phyloP scores from a whole-genome alignment of 1,140 invertebrate species.

The Aricia agestis region DNA sequence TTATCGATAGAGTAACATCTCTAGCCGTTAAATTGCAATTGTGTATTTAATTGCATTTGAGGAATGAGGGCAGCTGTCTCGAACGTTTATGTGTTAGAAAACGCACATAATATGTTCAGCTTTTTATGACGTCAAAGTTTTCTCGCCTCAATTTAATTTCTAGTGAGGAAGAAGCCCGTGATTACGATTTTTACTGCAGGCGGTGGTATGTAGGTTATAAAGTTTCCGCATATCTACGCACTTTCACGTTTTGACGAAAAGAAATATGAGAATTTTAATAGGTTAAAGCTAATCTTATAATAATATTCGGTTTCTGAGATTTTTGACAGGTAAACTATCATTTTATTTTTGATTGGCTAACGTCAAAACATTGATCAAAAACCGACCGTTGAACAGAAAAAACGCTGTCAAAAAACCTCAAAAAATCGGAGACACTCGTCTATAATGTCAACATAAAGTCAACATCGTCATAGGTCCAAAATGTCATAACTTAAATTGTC shows the following conservation, averaged over 20 bases:
- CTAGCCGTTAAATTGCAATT: slow-evolving; percentile 23
- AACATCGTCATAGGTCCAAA: too few relatives aligned
- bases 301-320: too few relatives aligned
- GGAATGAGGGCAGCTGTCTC: slow-evolving; percentile 17
- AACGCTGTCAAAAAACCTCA: too few relatives aligned
- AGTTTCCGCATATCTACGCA: not conserved
- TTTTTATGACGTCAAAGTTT: slow-evolving; percentile 16
- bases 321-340: too few relatives aligned
- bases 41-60: slow-evolving; percentile 23
- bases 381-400: too few relatives aligned
- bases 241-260: not conserved
- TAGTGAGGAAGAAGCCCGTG: not conserved
- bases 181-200: not conserved
- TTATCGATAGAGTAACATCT: slow-evolving; percentile 22
- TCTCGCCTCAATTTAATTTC: slow-evolving; percentile 5
- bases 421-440: too few relatives aligned
- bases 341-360: too few relatives aligned
- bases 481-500: too few relatives aligned
- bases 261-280: not conserved
- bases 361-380: too few relatives aligned
- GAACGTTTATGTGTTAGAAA: slow-evolving; percentile 14
- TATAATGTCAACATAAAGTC: too few relatives aligned
- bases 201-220: not conserved
- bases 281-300: too few relatives aligned
- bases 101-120: slow-evolving; percentile 10